Percentiles rank a stretch among this genome's conserved stretches.
Conservation (phyloP, 2,797 vertebrate species). For the Pampus argenteus region DNA sequence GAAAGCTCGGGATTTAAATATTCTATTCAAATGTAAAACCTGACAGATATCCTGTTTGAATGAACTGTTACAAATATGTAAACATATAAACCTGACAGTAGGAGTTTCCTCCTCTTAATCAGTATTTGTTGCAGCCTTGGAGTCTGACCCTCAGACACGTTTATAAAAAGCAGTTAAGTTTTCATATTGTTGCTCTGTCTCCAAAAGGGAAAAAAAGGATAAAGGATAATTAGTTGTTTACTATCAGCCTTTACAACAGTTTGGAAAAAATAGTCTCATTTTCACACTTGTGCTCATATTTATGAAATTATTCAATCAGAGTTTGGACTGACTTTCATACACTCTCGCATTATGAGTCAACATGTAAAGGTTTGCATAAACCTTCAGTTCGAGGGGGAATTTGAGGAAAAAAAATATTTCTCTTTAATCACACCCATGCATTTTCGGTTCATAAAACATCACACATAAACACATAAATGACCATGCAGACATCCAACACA, state of each 20-base stretch:
- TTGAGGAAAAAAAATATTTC: conserved; percentile 24
- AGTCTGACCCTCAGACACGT: background rate
- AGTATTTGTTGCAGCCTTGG: background rate
- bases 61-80: too few relatives aligned
- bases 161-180: conserved; percentile 3
- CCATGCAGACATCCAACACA: conserved; percentile 29
- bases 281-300: conserved; percentile 28
- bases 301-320: conserved; percentile 46
- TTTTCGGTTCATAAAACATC: conserved; percentile 57
- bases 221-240: conserved; percentile 26
- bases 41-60: too few relatives aligned
- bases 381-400: conserved; percentile 26
- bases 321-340: conserved; percentile 11
- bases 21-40: too few relatives aligned
- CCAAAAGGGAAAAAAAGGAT: background rate
- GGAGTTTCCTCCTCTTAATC: background rate
- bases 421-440: conserved; percentile 49
- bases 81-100: background rate
- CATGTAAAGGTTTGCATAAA: conserved; percentile 19
- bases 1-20: too few relatives aligned
- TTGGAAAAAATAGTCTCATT: conserved; percentile 29
- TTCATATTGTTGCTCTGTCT: conserved; percentile 11
- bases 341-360: background rate
- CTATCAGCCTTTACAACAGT: conserved; percentile 26
- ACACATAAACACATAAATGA: conserved; percentile 57